These are phyloP conservation scores for Paracentrotus lividus DNA, from an alignment of 53 echinoderm and acorn worm genomes.

Conservation along the genomic window DNA sequence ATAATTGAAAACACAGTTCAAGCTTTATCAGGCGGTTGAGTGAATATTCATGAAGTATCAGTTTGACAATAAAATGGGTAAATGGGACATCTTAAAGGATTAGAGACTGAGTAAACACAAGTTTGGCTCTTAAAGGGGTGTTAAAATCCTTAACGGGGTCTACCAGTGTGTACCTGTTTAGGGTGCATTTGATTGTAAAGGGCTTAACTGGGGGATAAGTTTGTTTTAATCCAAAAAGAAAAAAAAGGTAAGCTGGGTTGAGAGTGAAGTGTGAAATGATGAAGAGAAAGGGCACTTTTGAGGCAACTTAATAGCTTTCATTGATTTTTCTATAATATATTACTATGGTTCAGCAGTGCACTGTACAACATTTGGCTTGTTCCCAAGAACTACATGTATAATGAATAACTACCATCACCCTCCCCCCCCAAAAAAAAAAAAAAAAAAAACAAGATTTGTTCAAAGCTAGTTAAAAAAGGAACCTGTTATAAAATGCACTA, in stretches of 20 bases:
- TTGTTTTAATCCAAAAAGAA: conserved; percentile 9
- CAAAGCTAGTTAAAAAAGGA: too few relatives aligned
- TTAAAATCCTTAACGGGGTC: conserved; percentile 26
- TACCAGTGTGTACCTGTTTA: conserved; percentile 5
- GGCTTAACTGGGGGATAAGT: neutral
- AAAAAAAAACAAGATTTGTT: too few relatives aligned
- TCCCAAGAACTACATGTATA: too few relatives aligned
- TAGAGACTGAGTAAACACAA: conserved; percentile 21
- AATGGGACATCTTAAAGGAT: conserved; percentile 49
- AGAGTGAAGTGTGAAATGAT: conserved; percentile 29
- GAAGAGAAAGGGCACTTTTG: neutral
- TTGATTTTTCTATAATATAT: too few relatives aligned
- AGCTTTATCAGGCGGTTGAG: neutral
- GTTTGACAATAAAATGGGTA: conserved; percentile 20
- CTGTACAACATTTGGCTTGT: too few relatives aligned
- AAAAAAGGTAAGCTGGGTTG: neutral
- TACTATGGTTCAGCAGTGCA: neutral
- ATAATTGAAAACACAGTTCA: neutral
- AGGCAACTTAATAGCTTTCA: neutral
- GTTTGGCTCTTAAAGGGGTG: conserved; percentile 39
- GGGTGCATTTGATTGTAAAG: neutral
- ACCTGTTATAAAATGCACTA: neutral
- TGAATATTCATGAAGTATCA: conserved; percentile 48
- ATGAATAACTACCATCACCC: too few relatives aligned
- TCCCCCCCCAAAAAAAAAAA: too few relatives aligned